Evolutionary conservation across 2,888 invertebrate genomes (phyloP), one percentile per base, ranked within the genome.

Genomic region (Autographa pulchrina): DNA sequence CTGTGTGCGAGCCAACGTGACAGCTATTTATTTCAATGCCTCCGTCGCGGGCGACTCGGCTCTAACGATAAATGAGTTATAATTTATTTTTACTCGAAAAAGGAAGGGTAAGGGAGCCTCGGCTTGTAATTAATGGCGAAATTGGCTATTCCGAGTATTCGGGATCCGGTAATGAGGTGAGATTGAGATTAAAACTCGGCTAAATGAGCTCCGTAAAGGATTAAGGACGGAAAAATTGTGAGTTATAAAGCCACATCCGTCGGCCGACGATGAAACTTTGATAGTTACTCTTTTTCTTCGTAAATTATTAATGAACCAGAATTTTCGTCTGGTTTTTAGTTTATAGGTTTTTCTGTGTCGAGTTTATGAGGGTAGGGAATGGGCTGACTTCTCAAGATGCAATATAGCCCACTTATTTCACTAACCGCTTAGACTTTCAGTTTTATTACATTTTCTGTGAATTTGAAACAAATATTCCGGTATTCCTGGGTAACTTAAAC

Each of bases 41-140:
- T 87, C 85, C 83, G 84, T 89, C 89, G 88, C 88, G 85, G 82
- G 84, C 85, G 77, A 72, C 81, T 81, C 82, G 82, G 86, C 88
- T 74, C 86, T 88, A 85, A 93, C 93, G 92, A 95, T 95, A 95
- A 95, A 96, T 95, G 95, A 93, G 91, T 95, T 94, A 95, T 93
- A 94, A 96, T 95, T 95, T 95, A 95, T 95, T 96, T 95, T 95
- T 95, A 94, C 95, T 90, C 91, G 92, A 92, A 94, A 94, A 93
- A 92, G 93, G 93, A 91, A 92, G 93, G 93, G 94, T 92, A 91
- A 89, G 90, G 91, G 90, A 88, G 91, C 88, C 86, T 81, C 81
- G 85, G 77, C 85, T 88, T 85, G 93, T 94, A 95, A 95, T 96
- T 95, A 95, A 96, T 95, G 95, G 90, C 88, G 91, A 91, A 95